These are phyloP conservation scores for Hemithea aestivaria DNA, from an alignment of 2,888 invertebrate species.

Conservation along the genomic window DNA sequence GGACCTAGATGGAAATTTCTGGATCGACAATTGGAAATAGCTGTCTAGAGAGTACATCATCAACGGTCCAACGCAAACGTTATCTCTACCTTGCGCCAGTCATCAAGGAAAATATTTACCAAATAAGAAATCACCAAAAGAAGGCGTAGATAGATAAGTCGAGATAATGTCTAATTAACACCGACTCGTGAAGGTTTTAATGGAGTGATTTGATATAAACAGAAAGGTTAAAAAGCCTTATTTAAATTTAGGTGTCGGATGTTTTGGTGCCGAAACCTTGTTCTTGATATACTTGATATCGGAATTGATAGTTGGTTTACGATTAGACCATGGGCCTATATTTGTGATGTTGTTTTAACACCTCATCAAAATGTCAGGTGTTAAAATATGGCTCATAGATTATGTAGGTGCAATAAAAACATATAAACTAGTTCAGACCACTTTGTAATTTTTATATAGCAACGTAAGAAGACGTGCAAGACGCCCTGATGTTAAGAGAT, in stretches of 20 bases:
- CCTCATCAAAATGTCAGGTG: too few relatives aligned
- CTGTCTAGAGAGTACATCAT: too few relatives aligned
- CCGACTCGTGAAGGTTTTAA: constrained; percentile 47
- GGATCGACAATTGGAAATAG: too few relatives aligned
- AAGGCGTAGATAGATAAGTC: constrained; percentile 56
- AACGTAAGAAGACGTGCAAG: too few relatives aligned
- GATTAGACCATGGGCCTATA: constrained; percentile 1
- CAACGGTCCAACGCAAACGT: constrained; percentile 54
- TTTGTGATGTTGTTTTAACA: too few relatives aligned
- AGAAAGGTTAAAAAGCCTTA: constrained; percentile 14
- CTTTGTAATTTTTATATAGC: too few relatives aligned
- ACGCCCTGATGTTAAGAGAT: too few relatives aligned
- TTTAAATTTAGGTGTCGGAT: constrained; percentile 20
- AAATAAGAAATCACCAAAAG: constrained; percentile 55
- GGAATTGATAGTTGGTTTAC: constrained; percentile 5
- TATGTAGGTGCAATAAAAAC: too few relatives aligned
- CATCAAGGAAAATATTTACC: constrained; percentile 71
- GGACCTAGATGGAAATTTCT: too few relatives aligned
- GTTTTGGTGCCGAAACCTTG: constrained; percentile 14
- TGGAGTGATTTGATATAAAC: constrained; percentile 42
- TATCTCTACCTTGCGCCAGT: constrained; percentile 49
- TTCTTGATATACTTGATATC: constrained; percentile 11
- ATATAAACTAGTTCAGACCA: too few relatives aligned
- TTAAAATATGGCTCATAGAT: too few relatives aligned
- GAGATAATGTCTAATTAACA: constrained; percentile 68